Evolutionary conservation across 2,888 invertebrate species (phyloP).

Genomic region (Bellardia bayeri): DNA sequence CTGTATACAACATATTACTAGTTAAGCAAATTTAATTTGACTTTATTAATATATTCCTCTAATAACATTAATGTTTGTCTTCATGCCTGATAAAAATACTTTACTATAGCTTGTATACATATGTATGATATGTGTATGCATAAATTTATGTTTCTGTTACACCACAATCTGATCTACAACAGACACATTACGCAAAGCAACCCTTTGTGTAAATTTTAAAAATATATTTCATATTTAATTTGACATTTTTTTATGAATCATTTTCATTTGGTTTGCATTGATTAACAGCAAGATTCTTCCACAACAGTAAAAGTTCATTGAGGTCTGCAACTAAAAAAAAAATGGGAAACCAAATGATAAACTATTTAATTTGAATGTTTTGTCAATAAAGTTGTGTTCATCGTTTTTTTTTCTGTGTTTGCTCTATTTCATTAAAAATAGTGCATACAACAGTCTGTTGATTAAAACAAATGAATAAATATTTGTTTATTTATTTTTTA

Average conservation of each 20-base stretch:
- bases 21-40: no score
- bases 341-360: neutral
- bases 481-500: constrained; percentile 11
- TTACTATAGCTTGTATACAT: no score
- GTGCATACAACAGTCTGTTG: constrained; percentile 1
- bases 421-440: neutral
- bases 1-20: no score
- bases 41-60: no score
- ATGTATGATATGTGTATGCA: neutral
- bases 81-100: no score
- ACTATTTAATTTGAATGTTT: constrained; percentile 20
- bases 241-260: neutral
- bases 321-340: neutral
- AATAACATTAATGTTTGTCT: no score
- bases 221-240: constrained; percentile 7
- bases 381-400: neutral
- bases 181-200: neutral
- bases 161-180: constrained; percentile 1
- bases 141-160: neutral
- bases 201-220: neutral
- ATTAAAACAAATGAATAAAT: constrained; percentile 27
- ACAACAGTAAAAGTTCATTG: neutral
- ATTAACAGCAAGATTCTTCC: neutral
- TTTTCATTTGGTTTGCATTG: neutral
- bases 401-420: neutral